Base-by-base conservation (phyloP, 2,888 invertebrate genomes). In the Xestoiulus laeticollis region DNA sequence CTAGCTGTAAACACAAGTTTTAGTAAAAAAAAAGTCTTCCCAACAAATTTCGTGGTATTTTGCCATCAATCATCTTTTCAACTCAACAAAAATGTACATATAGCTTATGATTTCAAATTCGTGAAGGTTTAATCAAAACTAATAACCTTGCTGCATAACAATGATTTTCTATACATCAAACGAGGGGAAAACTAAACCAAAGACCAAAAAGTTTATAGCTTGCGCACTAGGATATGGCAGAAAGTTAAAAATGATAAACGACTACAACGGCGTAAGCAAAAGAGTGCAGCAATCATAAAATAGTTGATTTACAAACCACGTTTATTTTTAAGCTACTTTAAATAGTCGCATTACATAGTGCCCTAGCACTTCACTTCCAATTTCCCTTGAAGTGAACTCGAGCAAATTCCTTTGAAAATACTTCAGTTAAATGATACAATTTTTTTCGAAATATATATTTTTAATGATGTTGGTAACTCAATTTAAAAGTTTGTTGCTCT, bases 281-380 rank as follows among this genome's bases (percentile, higher is more conserved):
- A 68, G 68, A 22, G 26, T 68, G 26, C 10, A 68, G 68, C 68
- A 68, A 68, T 68, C 68, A 26, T 68, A 68, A 68, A 68, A 12
- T 68, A 68, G 68, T 68, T 68, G 68, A 68, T 68, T 68, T 68
- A 68, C 68, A 68, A 68, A 68, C 68, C 68, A 68, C 68, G 22
- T 22, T 68, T 68, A 8, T 26, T 68, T 68, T 68, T 68, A 68
- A 68, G 68, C 68, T 68, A 68, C 68, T 68, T 38, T 68, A 68
- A 68, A 68, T 26, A 68, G 26, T 68, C 68, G 68, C 26, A 68
- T 68, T 68, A 22, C 68, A 68, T 26, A 22, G 68, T 26, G 68
- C 68, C 68, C 22, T 22, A 68, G 68, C 26, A 68, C 68, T 68
- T 68, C 68, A 68, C 68, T 68, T 68, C 22, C 26, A 68, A 22